These are phyloP conservation scores for Cercopithecus mona DNA, from an alignment of 2,113 vertebrate species.

Conservation along the genomic window DNA sequence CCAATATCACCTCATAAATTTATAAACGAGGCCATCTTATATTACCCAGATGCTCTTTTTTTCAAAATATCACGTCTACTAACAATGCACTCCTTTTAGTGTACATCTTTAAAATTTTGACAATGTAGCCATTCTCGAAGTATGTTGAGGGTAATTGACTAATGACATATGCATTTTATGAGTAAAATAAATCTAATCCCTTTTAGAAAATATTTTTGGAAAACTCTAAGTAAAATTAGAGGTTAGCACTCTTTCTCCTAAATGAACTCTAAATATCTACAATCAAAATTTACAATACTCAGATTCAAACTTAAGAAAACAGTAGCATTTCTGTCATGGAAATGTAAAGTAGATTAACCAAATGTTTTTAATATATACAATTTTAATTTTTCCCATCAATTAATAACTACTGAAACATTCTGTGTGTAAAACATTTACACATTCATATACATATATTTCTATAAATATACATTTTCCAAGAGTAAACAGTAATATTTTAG, in stretches of 20 bases:
- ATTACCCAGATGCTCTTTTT: background rate
- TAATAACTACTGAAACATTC: background rate
- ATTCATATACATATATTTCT: background rate
- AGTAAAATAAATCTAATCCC: background rate
- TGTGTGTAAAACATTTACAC: background rate
- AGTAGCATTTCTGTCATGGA: background rate
- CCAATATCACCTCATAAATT: constrained; percentile 61
- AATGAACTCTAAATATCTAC: background rate
- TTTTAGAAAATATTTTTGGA: background rate
- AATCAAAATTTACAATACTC: background rate
- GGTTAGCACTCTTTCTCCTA: background rate
- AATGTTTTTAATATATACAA: background rate
- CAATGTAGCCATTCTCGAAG: background rate
- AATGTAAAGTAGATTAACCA: background rate
- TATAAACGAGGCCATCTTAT: constrained; percentile 46
- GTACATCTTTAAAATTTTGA: constrained; percentile 3
- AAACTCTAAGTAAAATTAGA: background rate
- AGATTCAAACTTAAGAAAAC: background rate
- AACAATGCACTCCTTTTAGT: background rate
- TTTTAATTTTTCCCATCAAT: background rate
- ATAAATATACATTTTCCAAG: background rate
- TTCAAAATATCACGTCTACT: background rate
- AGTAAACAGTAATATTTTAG: background rate
- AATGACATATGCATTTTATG: background rate
- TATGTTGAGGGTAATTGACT: background rate